Evolutionary conservation across 2,113 vertebrate genomes (phyloP), one percentile per base, ranked within the genome.

Genomic region (Chinchilla lanigera): DNA sequence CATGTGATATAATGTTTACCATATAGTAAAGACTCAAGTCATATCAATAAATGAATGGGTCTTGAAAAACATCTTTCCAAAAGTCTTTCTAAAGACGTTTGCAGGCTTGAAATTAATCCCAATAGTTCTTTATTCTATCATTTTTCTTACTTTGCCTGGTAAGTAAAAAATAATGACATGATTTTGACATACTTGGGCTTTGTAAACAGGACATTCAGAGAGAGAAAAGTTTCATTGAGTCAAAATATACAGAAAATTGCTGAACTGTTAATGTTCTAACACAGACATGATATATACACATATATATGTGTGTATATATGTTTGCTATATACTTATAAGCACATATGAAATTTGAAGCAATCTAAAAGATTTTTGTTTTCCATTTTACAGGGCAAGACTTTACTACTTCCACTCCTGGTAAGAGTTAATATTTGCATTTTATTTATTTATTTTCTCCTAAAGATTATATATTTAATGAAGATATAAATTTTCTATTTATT

Each of bases 391-490:
- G 1, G 10, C 2, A 35, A 13, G 0, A 0, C 0, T 0, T 0
- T 0, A 0, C 0, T 8, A 0, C 0, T 1, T 0, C 2, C 7
- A 14, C 0, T 58, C 0, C 0, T 88, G 98, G 98, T 99, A 98
- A 99, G 98, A 95, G 24, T 61, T 83, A 44, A 86, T 61, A 91
- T 63, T 63, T 94, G 1, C 14, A 60, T 71, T 95, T 96, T 87
- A 75, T 20, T 60, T 38, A 47, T 52, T 87, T 63, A 38, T 60
- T 94, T 35, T 56, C 22, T 85, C 58, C 1, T 86, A 0, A 61
- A 77, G 56, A 84, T 28, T 86, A 30, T 88, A 26, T 86, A 47
- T 54, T 95, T 96, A 71, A 71, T 67, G 5, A 75, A 80, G 24
- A 58, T 10, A 58, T 9, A 82, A 20, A 28, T 63, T 90, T 60